Percentiles rank a stretch among this genome's conserved stretches.
phyloP scores from a whole-genome alignment of 2,888 invertebrate genomes.

The Smittia sp. region DNA sequence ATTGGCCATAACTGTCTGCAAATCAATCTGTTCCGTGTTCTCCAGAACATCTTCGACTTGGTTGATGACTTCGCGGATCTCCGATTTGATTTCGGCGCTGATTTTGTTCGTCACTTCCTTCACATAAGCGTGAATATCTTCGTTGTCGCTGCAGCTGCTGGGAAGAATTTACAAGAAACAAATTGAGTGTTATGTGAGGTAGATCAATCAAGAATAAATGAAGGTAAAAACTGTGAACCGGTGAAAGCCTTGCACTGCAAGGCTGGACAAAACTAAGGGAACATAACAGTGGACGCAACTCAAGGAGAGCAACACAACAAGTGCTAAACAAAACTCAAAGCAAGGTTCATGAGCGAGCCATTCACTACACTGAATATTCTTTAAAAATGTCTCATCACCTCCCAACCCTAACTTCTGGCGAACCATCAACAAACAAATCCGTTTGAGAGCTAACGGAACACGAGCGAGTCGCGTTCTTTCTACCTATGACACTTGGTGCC shows the following conservation, averaged over 20 bases:
- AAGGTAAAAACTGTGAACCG: not conserved
- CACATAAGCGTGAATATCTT: slow-evolving; percentile 71
- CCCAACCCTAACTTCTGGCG: slow-evolving; percentile 25
- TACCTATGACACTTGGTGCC: not conserved
- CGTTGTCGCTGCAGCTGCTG: slow-evolving; percentile 53
- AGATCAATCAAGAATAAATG: not conserved
- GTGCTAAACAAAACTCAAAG: too few species aligned
- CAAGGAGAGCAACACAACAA: too few species aligned
- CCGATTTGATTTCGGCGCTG: slow-evolving; percentile 77
- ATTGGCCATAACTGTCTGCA: slow-evolving; percentile 24
- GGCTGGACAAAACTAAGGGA: not conserved
- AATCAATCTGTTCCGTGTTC: slow-evolving; percentile 53
- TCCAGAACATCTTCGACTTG: slow-evolving; percentile 76
- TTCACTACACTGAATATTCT: not conserved
- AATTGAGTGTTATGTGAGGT: not conserved
- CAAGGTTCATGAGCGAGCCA: not conserved
- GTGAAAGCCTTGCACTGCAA: too few species aligned
- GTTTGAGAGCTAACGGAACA: not conserved
- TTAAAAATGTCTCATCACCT: slow-evolving; percentile 18
- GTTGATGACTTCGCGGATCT: slow-evolving; percentile 75
- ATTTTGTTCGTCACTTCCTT: slow-evolving; percentile 75
- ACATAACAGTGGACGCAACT: not conserved
- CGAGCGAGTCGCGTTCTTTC: not conserved
- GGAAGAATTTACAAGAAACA: not conserved
- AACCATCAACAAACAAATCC: not conserved